phyloP scores from a whole-genome alignment of 1,140 invertebrate species.

The Tetramorium alpestre region DNA sequence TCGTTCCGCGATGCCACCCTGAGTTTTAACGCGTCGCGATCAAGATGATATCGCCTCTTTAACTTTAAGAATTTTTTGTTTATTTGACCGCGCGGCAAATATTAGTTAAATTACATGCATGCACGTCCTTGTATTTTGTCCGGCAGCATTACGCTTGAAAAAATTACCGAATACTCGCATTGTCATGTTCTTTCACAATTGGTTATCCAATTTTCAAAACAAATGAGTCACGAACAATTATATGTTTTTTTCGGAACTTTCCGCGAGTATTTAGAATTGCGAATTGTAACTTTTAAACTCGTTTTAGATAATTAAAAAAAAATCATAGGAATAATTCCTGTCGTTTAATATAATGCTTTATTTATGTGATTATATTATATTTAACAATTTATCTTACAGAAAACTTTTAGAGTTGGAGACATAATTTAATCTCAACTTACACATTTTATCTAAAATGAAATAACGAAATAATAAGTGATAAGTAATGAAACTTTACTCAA shows the following conservation, averaged over 20 bases:
- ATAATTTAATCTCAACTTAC: neutral
- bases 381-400: neutral
- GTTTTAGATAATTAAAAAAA: neutral
- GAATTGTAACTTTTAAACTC: neutral
- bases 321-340: neutral
- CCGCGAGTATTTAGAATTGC: neutral
- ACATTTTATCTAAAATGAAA: neutral
- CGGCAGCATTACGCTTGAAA: neutral
- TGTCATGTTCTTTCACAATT: neutral
- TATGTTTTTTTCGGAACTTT: neutral
- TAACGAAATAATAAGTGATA: neutral
- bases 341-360: neutral
- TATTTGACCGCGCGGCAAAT: neutral
- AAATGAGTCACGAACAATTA: neutral
- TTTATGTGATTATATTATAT: neutral
- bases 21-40: slow-evolving; percentile 13
- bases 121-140: neutral
- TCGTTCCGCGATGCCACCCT: slow-evolving; percentile 52
- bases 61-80: slow-evolving; percentile 1
- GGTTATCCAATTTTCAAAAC: neutral
- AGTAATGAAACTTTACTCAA: slow-evolving; percentile 2
- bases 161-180: neutral
- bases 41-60: slow-evolving; percentile 1
- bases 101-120: neutral
- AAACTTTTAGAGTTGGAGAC: neutral